Evolutionary conservation across 2,113 vertebrate species (phyloP).

Genomic region (Brachyhypopomus occidentalis): DNA sequence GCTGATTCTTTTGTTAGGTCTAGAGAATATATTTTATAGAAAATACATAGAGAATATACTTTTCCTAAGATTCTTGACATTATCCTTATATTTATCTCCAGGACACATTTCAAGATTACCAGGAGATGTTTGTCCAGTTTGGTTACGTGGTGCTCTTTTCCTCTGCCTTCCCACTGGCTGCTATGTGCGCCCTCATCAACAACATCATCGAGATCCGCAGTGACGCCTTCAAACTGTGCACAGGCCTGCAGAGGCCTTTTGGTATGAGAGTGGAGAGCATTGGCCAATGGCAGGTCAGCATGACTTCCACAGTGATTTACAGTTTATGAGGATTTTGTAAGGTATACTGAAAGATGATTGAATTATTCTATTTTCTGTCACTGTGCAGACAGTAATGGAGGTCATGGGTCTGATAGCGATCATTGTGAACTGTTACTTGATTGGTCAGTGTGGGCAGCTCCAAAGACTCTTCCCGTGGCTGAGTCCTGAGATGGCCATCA

Average conservation of each 20-base stretch:
- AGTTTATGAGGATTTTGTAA: background rate
- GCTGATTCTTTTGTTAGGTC: no score
- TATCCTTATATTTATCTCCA: slow-evolving; percentile 56
- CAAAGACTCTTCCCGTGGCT: slow-evolving; percentile 95
- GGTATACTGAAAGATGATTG: background rate
- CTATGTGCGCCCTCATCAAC: slow-evolving; percentile 93
- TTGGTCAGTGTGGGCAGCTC: slow-evolving; percentile 96
- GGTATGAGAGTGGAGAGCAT: slow-evolving; percentile 90
- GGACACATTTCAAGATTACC: slow-evolving; percentile 98
- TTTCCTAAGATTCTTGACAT: background rate
- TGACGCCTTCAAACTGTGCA: slow-evolving; percentile 95
- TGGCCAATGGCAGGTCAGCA: slow-evolving; percentile 92
- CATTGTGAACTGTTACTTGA: slow-evolving; percentile 96
- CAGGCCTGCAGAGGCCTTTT: slow-evolving; percentile 90
- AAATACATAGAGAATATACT: no score
- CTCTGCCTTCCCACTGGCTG: slow-evolving; percentile 92
- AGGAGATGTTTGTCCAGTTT: slow-evolving; percentile 99
- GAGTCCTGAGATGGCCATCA: slow-evolving; percentile 92
- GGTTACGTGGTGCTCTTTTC: slow-evolving; percentile 98
- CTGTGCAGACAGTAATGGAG: slow-evolving; percentile 91
- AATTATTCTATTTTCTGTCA: slow-evolving; percentile 6
- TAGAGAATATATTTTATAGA: no score
- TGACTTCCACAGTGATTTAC: background rate
- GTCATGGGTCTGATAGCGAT: slow-evolving; percentile 93
- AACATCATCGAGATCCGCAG: slow-evolving; percentile 97